These are phyloP conservation scores for Cynoglossus semilaevis DNA, from an alignment of 2,113 vertebrate genomes.

Conservation along the genomic window DNA sequence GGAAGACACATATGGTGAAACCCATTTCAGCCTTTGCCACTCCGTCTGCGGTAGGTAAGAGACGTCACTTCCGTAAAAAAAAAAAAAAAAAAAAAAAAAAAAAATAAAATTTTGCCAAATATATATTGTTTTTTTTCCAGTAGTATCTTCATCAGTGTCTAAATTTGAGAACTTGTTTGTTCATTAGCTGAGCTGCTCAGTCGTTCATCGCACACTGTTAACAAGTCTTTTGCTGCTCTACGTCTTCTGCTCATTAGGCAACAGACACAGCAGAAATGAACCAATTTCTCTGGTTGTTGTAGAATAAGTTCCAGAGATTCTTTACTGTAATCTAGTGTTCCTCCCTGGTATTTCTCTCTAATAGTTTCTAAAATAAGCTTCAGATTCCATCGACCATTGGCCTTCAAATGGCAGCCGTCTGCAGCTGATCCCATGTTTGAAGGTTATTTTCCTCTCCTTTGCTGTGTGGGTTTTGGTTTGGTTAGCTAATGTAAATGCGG, in stretches of 20 bases:
- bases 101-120: background rate
- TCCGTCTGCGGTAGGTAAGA: too few relatives aligned
- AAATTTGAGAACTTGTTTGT: background rate
- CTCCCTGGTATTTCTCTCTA: too few relatives aligned
- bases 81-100: background rate
- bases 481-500: too few relatives aligned
- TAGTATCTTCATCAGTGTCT: conserved; percentile 11
- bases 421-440: too few relatives aligned
- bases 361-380: too few relatives aligned
- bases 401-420: too few relatives aligned
- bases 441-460: too few relatives aligned
- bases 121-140: conserved; percentile 7
- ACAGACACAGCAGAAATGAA: conserved; percentile 19
- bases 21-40: too few relatives aligned
- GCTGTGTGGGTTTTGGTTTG: too few relatives aligned
- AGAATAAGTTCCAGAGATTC: background rate
- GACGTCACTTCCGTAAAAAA: background rate
- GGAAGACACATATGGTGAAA: too few relatives aligned
- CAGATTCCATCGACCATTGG: too few relatives aligned
- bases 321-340: background rate
- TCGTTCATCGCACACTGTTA: conserved; percentile 34
- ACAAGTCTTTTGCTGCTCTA: conserved; percentile 30
- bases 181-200: conserved; percentile 21
- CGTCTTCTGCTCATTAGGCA: conserved; percentile 31
- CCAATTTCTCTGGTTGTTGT: background rate